Percentiles rank a stretch among this genome's conserved stretches.
phyloP scores from a whole-genome alignment of 2,797 vertebrate species.

The Caiman crocodilus region DNA sequence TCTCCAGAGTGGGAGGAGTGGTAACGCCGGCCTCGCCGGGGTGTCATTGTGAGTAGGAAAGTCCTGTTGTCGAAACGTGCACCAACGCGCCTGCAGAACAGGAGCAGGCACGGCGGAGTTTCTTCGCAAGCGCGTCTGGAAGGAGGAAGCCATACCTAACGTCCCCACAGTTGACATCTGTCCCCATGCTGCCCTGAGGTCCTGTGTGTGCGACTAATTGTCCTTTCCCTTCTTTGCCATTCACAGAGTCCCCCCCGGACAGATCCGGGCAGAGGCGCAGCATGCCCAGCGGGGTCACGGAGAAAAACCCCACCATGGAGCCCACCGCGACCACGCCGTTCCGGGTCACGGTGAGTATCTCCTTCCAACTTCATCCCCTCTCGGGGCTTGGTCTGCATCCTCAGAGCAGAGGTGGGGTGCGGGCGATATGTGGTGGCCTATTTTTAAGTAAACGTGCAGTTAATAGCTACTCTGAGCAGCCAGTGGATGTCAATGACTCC shows the following conservation, averaged over 20 bases:
- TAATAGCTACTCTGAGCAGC: fast-evolving
- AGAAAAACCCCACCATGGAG: slow-evolving; percentile 93
- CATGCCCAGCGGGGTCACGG: slow-evolving; percentile 90
- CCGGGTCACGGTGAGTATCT: slow-evolving; percentile 93
- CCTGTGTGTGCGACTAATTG: neutral
- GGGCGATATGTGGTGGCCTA: fast-evolving
- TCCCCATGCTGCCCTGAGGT: neutral
- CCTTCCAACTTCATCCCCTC: neutral
- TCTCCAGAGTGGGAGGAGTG: slow-evolving; percentile 46
- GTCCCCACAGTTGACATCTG: fast-evolving
- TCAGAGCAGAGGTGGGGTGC: fast-evolving
- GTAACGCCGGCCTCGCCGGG: slow-evolving; percentile 48
- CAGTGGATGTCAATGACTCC: no score
- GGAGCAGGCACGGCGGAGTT: fast-evolving
- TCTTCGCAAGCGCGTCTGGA: neutral
- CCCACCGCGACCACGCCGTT: slow-evolving; percentile 88
- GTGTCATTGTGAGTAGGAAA: neutral
- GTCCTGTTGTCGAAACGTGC: neutral
- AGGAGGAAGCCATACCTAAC: fast-evolving
- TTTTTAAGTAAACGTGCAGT: fast-evolving
- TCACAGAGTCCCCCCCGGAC: slow-evolving; percentile 93
- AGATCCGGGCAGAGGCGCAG: slow-evolving; percentile 91
- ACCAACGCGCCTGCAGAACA: fast-evolving
- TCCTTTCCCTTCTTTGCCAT: neutral
- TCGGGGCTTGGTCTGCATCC: neutral